Evolutionary conservation across 2,113 vertebrate genomes (phyloP), one percentile per base, ranked within the genome.

Genomic region (Sphyrna mokarran): DNA sequence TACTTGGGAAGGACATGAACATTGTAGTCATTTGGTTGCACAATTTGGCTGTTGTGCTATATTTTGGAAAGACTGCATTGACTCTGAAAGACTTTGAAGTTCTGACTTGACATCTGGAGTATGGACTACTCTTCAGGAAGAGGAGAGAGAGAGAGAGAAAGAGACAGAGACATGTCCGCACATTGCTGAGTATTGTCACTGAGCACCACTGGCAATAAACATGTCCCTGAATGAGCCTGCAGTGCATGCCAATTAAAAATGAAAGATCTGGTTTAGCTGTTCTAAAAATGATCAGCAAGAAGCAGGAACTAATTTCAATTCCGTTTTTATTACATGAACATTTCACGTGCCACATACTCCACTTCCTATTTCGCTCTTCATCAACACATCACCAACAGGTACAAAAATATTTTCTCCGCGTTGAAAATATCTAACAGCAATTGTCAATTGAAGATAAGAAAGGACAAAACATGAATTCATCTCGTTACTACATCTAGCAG

Each of bases 331-430:
- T 95, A 72, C 68, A 69, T 70, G 93, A 70, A 95, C 40, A 95
- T 95, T 95, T 18, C 68, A 72, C 40, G 69, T 95, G 93, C 93
- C 68, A 69, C 37, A 43, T 95, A 70, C 13, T 43, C 37, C 91
- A 94, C 40, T 48, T 95, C 89, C 68, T 70, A 43, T 13, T 95
- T 70, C 93, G 48, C 40, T 43, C 66, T 95, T 29, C 93, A 69
- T 8, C 43, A 94, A 70, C 66, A 94, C 66, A 94, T 23, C 37
- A 95, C 23, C 37, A 95, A 83, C 89, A 23, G 68, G 93, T 95
- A 95, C 93, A 95, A 95, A 95, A 95, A 95, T 95, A 95, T 95
- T 95, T 89, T 95, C 43, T 95, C 54, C 69, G 93, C 93, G 72
- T 48, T 95, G 93, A 95, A 95, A 95, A 95, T 95, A 95, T 72